Conservation (phyloP, 2,888 invertebrate species). For the Arctia plantaginis region DNA sequence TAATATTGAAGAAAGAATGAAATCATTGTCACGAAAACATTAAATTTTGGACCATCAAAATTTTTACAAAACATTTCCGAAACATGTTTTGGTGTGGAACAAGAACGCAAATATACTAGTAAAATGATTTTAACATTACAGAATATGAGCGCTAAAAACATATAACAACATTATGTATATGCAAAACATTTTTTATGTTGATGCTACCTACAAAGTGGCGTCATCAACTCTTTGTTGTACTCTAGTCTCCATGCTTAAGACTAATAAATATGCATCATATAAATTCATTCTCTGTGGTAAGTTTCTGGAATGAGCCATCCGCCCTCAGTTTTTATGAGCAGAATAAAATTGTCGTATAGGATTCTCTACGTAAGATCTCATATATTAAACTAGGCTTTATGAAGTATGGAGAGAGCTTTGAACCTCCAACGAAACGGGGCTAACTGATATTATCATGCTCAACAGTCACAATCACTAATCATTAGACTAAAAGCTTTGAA, state of each 20-base stretch:
- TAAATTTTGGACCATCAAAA: no score
- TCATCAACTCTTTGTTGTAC: slow-evolving; percentile 40
- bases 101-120: neutral
- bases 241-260: slow-evolving; percentile 25
- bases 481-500: no score
- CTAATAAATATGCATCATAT: slow-evolving; percentile 38
- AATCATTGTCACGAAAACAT: no score
- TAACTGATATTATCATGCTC: neutral
- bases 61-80: no score
- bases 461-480: no score
- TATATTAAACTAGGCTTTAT: slow-evolving; percentile 13
- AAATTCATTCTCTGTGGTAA: slow-evolving; percentile 35
- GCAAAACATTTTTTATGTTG: slow-evolving; percentile 24
- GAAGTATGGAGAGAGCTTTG: neutral
- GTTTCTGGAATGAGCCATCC: slow-evolving; percentile 28
- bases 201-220: slow-evolving; percentile 35
- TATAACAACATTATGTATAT: slow-evolving; percentile 21
- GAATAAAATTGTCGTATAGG: slow-evolving; percentile 46
- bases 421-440: neutral
- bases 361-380: slow-evolving; percentile 25
- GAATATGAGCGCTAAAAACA: neutral
- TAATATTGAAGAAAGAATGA: no score
- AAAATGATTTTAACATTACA: neutral
- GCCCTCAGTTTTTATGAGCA: slow-evolving; percentile 46
- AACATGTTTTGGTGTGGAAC: neutral